Evolutionary conservation across 2,113 vertebrate genomes (phyloP), one percentile per base, ranked within the genome.

Genomic region (Rhinichthys klamathensis): DNA sequence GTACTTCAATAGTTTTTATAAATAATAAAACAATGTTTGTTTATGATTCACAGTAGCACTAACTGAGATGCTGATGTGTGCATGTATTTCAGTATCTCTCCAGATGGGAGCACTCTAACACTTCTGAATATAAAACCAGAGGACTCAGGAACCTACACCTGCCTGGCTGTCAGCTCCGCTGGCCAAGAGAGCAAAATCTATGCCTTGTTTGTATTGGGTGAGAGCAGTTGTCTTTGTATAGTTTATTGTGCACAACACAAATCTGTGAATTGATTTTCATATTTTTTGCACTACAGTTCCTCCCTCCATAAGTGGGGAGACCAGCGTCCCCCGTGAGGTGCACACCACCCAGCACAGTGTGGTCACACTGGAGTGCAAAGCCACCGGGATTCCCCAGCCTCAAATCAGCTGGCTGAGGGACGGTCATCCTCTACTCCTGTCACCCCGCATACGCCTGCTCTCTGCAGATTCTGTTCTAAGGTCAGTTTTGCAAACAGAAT

Each of bases 401-500:
- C 95, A 93, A 58, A 89, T 97, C 90, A 96, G 92, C 94, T 99
- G 97, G 97, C 91, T 97, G 87, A 97, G 95, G 90, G 96, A 97
- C 0, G 95, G 97, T 30, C 93, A 92, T 3, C 96, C 96, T 0
- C 92, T 99, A 16, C 92, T 93, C 0, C 93, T 97, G 23, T 96
- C 96, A 6, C 93, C 95, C 2, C 95, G 61, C 0, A 87, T 94
- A 6, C 94, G 91, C 60, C 95, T 98, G 51, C 93, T 96, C 23
- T 91, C 95, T 0, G 88, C 92, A 0, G 95, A 97, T 51, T 94
- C 93, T 0, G 0, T 95, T 69, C 97, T 99, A 86, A 95, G 97
- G 97, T 98, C 81, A 87, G 90, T 83, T 70, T 1, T 25, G 32
- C 65, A 73, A 51, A 60, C 49, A 38, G 16, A 70, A 38, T 8